Evolutionary conservation across 1,140 invertebrate genomes (phyloP).

Genomic region (Aradophagus sp.): DNA sequence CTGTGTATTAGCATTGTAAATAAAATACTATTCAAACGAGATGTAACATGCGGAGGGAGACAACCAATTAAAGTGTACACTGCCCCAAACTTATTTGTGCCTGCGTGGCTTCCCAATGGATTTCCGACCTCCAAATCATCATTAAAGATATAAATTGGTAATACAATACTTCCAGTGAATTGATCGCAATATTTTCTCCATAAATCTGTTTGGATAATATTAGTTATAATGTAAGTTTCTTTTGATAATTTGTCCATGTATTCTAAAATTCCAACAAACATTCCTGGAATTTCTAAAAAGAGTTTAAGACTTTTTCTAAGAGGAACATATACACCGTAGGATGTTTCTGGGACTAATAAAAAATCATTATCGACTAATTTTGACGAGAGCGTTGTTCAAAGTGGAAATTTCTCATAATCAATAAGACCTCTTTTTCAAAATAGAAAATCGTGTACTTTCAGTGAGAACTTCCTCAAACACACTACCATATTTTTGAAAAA

Average conservation of each 20-base stretch:
- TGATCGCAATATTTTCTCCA: background rate
- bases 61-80: slow-evolving; percentile 1
- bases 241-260: slow-evolving; percentile 2
- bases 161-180: slow-evolving; percentile 2
- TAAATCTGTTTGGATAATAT: background rate
- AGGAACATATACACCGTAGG: background rate
- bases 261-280: background rate
- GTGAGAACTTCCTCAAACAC: background rate
- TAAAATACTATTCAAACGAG: slow-evolving; percentile 5
- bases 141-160: background rate
- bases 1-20: slow-evolving; percentile 4
- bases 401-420: slow-evolving; percentile 1
- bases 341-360: background rate
- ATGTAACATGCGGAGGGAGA: background rate
- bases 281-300: slow-evolving; percentile 1
- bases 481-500: background rate
- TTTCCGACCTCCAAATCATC: slow-evolving; percentile 3
- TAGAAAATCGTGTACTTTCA: background rate
- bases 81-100: slow-evolving; percentile 1
- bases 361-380: slow-evolving; percentile 1
- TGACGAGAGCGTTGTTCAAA: background rate
- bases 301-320: slow-evolving; percentile 1
- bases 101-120: slow-evolving; percentile 1
- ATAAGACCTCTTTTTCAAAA: background rate
- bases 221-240: background rate